A percentile compares a stretch with the other conserved stretches of the same genome.
These are phyloP conservation scores for Chloroceryle aenea DNA, from an alignment of 2,113 vertebrate species.

Conservation along the genomic window DNA sequence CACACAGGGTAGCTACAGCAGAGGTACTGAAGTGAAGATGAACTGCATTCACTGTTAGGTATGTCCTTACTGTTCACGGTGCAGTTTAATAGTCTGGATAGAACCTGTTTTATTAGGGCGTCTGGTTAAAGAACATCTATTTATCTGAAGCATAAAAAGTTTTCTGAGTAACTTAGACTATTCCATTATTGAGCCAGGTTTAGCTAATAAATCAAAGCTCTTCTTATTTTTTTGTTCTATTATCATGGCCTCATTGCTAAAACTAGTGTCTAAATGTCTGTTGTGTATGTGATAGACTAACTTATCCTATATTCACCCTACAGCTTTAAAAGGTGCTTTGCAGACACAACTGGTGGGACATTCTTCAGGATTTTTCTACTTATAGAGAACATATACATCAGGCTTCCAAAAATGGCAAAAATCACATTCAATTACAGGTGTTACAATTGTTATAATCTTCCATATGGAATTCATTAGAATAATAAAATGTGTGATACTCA, in stretches of 20 bases:
- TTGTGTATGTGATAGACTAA: not conserved
- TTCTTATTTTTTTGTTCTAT: constrained; percentile 5
- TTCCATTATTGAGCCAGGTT: not conserved
- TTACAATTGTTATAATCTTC: not conserved
- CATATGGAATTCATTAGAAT: not conserved
- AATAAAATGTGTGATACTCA: not conserved
- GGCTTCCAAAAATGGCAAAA: not conserved
- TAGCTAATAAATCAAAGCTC: not conserved
- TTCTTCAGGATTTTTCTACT: not conserved
- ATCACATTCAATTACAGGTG: not conserved
- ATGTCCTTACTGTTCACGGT: not conserved
- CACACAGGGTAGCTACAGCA: not conserved
- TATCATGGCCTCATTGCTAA: constrained; percentile 3
- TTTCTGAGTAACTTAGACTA: not conserved
- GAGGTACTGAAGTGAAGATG: not conserved
- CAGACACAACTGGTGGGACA: not conserved
- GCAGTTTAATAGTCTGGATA: not conserved
- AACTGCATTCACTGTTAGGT: not conserved
- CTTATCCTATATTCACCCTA: not conserved
- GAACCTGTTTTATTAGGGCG: not conserved
- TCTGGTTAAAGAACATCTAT: not conserved
- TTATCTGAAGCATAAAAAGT: not conserved
- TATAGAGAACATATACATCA: not conserved
- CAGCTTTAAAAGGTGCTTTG: not conserved
- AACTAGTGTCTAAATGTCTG: not conserved